phyloP scores from a whole-genome alignment of 2,888 invertebrate genomes.

The Machimus atricapillus region DNA sequence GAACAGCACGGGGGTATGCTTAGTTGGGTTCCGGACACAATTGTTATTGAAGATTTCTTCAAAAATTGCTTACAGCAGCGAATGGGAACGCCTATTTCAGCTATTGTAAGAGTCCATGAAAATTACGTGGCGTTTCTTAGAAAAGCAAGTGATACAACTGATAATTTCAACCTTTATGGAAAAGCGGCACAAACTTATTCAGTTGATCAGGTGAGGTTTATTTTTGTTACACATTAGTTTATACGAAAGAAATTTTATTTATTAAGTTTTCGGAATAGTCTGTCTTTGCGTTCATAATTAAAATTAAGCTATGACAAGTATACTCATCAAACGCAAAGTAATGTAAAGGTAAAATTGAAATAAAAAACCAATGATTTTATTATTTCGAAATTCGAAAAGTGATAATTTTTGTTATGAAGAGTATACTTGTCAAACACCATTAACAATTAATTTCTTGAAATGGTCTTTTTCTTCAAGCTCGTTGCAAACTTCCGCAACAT shows the following conservation, averaged over 20 bases:
- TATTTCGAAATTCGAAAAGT: too few relatives aligned
- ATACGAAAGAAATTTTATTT: too few relatives aligned
- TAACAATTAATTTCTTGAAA: background rate
- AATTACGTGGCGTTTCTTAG: constrained; percentile 43
- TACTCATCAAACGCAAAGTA: too few relatives aligned
- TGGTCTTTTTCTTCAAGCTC: constrained; percentile 41
- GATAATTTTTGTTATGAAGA: too few relatives aligned
- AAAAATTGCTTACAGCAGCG: constrained; percentile 43
- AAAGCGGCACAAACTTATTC: constrained; percentile 52
- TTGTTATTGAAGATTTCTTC: constrained; percentile 58
- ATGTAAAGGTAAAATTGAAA: too few relatives aligned
- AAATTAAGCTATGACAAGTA: too few relatives aligned
- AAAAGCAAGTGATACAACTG: background rate
- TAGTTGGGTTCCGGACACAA: constrained; percentile 72
- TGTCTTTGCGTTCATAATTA: too few relatives aligned
- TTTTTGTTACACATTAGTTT: background rate
- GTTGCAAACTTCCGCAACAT: constrained; percentile 57
- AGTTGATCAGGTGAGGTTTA: constrained; percentile 41
- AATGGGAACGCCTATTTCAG: background rate
- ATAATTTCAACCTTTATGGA: constrained; percentile 51
- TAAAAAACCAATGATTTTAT: too few relatives aligned
- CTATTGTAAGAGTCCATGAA: background rate
- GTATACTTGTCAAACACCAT: too few relatives aligned
- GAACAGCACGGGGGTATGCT: constrained; percentile 66
- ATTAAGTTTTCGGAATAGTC: too few relatives aligned